Percentiles rank a stretch among this genome's conserved stretches.
Evolutionary conservation across 2,888 invertebrate genomes (phyloP).

Genomic region (Melieria picta): DNA sequence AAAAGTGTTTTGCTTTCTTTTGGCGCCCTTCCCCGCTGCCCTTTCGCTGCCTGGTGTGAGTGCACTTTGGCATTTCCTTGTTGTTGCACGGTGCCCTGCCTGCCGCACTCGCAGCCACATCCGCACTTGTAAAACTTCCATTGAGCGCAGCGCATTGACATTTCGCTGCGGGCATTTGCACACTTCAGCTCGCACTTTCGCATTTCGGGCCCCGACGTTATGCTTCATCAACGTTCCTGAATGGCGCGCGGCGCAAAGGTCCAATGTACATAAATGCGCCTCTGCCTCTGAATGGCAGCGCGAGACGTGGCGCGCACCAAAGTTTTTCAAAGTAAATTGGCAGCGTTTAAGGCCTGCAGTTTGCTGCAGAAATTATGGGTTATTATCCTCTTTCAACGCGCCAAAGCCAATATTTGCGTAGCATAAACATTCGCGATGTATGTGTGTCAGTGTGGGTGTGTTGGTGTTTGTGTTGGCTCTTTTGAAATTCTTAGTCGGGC

Average conservation of each 20-base stretch:
- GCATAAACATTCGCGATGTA: too few relatives aligned
- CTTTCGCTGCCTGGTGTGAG: slow-evolving; percentile 46
- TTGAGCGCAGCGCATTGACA: background rate
- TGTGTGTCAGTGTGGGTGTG: too few relatives aligned
- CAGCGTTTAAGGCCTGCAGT: slow-evolving; percentile 7
- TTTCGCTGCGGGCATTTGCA: background rate
- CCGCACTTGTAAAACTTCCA: background rate
- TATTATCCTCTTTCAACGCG: slow-evolving; percentile 19
- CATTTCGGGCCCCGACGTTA: slow-evolving; percentile 6
- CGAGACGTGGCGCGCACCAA: background rate
- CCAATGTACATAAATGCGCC: background rate
- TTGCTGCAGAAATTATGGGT: slow-evolving; percentile 21
- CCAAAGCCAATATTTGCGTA: slow-evolving; percentile 11
- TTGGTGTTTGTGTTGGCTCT: too few relatives aligned
- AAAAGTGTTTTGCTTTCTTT: slow-evolving; percentile 11
- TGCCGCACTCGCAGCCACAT: background rate
- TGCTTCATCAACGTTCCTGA: slow-evolving; percentile 44
- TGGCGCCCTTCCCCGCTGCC: background rate
- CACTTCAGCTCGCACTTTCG: background rate
- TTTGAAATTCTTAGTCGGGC: too few relatives aligned
- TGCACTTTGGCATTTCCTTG: slow-evolving; percentile 51
- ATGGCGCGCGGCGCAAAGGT: slow-evolving; percentile 12
- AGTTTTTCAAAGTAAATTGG: slow-evolving; percentile 6
- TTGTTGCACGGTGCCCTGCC: slow-evolving; percentile 10
- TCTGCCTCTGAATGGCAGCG: background rate